Conservation (phyloP, 2,888 invertebrate genomes). For the Drosophila koepferae region DNA sequence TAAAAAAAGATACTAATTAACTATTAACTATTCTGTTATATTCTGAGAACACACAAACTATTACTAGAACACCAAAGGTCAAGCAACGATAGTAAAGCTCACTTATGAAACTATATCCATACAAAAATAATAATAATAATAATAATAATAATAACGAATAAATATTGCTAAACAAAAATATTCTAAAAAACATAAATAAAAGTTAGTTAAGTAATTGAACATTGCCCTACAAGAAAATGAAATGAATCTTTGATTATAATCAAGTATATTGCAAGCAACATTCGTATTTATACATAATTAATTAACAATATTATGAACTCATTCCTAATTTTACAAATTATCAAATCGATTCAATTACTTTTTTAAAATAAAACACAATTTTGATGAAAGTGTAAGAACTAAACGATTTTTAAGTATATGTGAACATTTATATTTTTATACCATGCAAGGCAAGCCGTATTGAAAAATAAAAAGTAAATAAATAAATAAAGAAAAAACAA, state of each 20-base stretch:
- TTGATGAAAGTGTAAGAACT: conserved; percentile 54
- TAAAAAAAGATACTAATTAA: background rate
- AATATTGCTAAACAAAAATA: conserved; percentile 12
- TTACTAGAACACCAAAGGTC: conserved; percentile 54
- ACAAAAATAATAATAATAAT: conserved; percentile 7
- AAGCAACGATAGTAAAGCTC: conserved; percentile 66
- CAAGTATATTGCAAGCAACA: conserved; percentile 21
- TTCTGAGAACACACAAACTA: conserved; percentile 42
- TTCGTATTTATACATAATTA: conserved; percentile 34
- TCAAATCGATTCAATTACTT: conserved; percentile 58
- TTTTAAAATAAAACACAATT: conserved; percentile 35
- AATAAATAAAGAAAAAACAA: conserved; percentile 14
- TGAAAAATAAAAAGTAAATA: conserved; percentile 28
- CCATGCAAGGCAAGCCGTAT: conserved; percentile 67
- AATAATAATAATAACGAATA: conserved; percentile 7
- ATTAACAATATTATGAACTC: conserved; percentile 34
- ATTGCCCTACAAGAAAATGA: conserved; percentile 37
- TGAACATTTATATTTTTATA: conserved; percentile 80
- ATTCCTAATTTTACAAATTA: conserved; percentile 52
- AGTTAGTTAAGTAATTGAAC: conserved; percentile 51
- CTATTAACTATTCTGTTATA: conserved; percentile 50
- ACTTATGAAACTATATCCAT: conserved; percentile 61
- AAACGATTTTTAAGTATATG: conserved; percentile 72
- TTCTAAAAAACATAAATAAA: conserved; percentile 16
- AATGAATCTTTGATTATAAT: conserved; percentile 18